Evolutionary conservation across 1,140 invertebrate species (phyloP), one percentile per base, ranked within the genome.

Genomic region (Hylaeus anthracinus): DNA sequence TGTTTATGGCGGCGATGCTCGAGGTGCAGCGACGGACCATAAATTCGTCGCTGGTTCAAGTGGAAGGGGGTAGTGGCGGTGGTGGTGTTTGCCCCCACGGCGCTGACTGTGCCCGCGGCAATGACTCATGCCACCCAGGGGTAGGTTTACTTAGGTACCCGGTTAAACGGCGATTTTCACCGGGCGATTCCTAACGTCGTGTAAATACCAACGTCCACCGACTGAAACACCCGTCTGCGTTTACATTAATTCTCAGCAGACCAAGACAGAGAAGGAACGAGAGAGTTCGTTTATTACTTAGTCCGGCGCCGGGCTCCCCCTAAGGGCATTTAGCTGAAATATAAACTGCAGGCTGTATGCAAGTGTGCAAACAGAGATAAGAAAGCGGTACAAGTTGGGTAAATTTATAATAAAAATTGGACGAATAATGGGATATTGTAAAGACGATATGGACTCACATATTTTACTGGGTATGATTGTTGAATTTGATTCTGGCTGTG

Each of bases 1-100:
- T 90, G 90, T 92, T 91, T 90, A 92, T 90, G 79, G 56, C 72
- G 37, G 56, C 56, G 72, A 75, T 75, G 60, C 64, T 75, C 71
- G 55, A 51, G 70, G 45, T 56, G 69, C 60, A 39, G 2, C 67
- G 71, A n/a, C 71, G 60, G 12, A 65, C 45, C 64, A 69, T 80
- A 80, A 80, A 80, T 80, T 63, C 79, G 43, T 61, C 63, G 71
- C 8, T 39, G 37, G 4, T 55, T 51, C 51, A 2, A 10, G 9
- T 10, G 51, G 51, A 51, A 9, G 9, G 55, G 55, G 63, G 70
- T 65, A 39, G 51, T 51, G 56, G 5, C 43, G 45, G 5, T 43
- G 61, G 53, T 55, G 61, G 77, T 65, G 45, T 74, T 61, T 66
- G 56, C 72, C 65, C 65, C 26, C 55, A n/a, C 63, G 63, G 45